A percentile compares a stretch with the other conserved stretches of the same genome.
phyloP scores from a whole-genome alignment of 1,140 invertebrate genomes.

The Leptestheria dahalacensis region DNA sequence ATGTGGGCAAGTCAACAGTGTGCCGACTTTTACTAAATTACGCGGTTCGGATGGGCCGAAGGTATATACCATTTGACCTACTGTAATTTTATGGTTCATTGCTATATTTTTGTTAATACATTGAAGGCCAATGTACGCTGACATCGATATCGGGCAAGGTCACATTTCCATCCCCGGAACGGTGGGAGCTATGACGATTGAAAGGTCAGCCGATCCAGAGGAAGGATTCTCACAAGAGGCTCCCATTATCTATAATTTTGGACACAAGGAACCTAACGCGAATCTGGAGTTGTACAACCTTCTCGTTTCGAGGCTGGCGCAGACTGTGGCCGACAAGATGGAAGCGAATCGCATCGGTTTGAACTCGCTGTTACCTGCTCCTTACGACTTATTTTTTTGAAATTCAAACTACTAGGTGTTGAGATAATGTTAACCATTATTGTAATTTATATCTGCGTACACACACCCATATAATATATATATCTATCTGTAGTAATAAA shows the following conservation, averaged over 20 bases:
- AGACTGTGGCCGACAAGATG: conserved; percentile 67
- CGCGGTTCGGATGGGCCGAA: conserved; percentile 65
- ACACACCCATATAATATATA: too few species aligned
- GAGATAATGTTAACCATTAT: too few species aligned
- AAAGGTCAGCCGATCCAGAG: conserved; percentile 76
- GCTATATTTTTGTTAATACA: not conserved
- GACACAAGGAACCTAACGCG: conserved; percentile 56
- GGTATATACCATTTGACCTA: conserved; percentile 22
- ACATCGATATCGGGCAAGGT: conserved; percentile 93
- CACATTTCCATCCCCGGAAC: conserved; percentile 83
- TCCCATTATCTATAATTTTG: conserved; percentile 86
- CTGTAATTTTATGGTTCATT: not conserved
- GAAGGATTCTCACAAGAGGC: conserved; percentile 85
- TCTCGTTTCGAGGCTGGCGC: conserved; percentile 67
- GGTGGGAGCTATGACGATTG: conserved; percentile 75
- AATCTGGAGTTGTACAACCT: conserved; percentile 78
- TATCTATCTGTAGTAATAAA: too few species aligned
- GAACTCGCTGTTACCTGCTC: not conserved
- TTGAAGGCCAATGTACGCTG: conserved; percentile 67
- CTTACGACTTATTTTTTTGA: not conserved
- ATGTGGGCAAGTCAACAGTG: conserved; percentile 93
- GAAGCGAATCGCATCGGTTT: conserved; percentile 70
- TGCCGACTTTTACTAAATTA: conserved; percentile 84
- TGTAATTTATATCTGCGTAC: too few species aligned
- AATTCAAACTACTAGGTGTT: too few species aligned